A percentile compares a stretch with the other conserved stretches of the same genome.
Conservation (phyloP, 1,140 invertebrate species). For the Solenopsis invicta region DNA sequence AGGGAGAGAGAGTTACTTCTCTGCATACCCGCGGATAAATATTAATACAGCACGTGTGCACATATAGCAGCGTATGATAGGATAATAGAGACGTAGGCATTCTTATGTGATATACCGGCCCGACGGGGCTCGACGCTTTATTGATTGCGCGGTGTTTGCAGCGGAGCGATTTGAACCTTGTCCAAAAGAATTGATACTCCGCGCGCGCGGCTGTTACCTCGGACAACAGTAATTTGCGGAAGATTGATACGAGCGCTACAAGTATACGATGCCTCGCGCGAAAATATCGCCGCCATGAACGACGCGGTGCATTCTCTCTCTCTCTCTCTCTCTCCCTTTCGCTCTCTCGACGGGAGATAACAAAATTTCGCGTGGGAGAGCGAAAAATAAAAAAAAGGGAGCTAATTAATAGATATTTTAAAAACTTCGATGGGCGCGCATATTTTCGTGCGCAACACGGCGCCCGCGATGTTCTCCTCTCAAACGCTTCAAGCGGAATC, state of each 20-base stretch:
- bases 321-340: not conserved
- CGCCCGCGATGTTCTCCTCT: not conserved
- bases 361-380: constrained; percentile 9
- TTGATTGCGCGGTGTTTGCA: constrained; percentile 48
- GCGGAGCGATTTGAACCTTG: constrained; percentile 43
- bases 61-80: not conserved
- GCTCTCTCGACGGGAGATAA: constrained; percentile 8
- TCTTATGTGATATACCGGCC: not conserved
- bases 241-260: constrained; percentile 58
- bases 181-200: constrained; percentile 54
- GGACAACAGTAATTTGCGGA: constrained; percentile 59
- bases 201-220: constrained; percentile 47
- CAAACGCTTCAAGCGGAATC: constrained; percentile 24
- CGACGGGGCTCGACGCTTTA: constrained; percentile 44
- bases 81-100: constrained; percentile 15
- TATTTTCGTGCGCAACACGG: constrained; percentile 13
- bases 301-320: not conserved
- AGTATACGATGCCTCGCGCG: constrained; percentile 12
- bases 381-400: constrained; percentile 18
- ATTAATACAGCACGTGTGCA: not conserved
- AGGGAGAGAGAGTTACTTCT: not conserved
- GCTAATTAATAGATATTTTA: constrained; percentile 58
- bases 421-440: constrained; percentile 1
- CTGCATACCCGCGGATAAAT: not conserved
- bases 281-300: constrained; percentile 40